Evolutionary conservation across 64 coral and sea anemone genomes (phyloP).

Genomic region (Stichodactyla mertensii): DNA sequence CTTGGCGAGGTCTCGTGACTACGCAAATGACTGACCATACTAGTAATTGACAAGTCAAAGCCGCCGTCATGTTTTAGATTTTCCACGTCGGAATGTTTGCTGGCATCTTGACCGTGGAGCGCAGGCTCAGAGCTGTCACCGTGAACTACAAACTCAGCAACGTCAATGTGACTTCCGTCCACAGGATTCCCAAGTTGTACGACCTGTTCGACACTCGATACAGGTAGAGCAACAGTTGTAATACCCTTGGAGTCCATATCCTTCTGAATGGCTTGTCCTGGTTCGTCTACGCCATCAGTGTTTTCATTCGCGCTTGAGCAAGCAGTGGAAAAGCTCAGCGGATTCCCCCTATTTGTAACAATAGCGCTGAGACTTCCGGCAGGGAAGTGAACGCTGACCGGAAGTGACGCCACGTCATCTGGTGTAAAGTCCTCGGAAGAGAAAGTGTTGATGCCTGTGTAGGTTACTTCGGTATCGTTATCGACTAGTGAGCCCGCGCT

Average conservation of each 20-base stretch:
- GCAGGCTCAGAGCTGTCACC: slow-evolving; percentile 30
- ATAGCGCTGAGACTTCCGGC: slow-evolving; percentile 44
- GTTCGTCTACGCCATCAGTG: not conserved
- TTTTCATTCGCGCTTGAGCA: not conserved
- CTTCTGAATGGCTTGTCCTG: not conserved
- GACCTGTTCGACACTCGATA: not conserved
- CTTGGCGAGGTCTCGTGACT: slow-evolving; percentile 12
- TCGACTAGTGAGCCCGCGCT: slow-evolving; percentile 37
- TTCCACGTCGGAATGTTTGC: slow-evolving; percentile 37
- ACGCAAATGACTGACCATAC: slow-evolving; percentile 72
- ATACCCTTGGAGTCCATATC: not conserved
- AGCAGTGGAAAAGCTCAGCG: slow-evolving; percentile 24
- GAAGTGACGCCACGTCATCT: slow-evolving; percentile 51
- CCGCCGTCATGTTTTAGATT: slow-evolving; percentile 42
- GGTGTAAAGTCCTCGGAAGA: slow-evolving; percentile 59
- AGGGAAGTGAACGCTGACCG: slow-evolving; percentile 58
- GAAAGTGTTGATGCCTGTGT: slow-evolving; percentile 67
- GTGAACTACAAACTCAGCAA: slow-evolving; percentile 71
- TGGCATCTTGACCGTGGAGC: slow-evolving; percentile 11
- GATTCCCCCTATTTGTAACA: slow-evolving; percentile 50
- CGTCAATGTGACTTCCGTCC: slow-evolving; percentile 41
- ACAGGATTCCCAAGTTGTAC: not conserved
- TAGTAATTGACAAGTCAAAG: slow-evolving; percentile 74
- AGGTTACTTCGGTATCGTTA: slow-evolving; percentile 66
- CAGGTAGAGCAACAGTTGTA: not conserved